These are phyloP conservation scores for Accipiter cooperii DNA, from an alignment of 2,113 vertebrate genomes.

Conservation along the genomic window DNA sequence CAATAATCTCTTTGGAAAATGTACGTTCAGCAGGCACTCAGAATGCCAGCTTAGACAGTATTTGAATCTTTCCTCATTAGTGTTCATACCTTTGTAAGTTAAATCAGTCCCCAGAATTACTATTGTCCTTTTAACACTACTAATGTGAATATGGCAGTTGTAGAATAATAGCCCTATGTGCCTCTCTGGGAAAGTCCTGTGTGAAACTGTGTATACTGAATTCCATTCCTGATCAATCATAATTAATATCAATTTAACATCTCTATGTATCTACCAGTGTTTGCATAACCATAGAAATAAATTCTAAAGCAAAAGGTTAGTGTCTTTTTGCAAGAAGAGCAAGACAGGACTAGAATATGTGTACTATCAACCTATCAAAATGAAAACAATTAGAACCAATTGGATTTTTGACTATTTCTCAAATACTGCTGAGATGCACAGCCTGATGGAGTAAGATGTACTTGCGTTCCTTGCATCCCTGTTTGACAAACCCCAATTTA, in stretches of 20 bases:
- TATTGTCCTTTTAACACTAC: neutral
- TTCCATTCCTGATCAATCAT: neutral
- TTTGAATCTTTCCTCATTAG: neutral
- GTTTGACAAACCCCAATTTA: neutral
- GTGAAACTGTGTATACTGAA: neutral
- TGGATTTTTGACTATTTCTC: neutral
- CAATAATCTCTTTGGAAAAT: neutral
- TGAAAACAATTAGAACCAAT: neutral
- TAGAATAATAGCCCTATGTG: neutral
- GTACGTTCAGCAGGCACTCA: neutral
- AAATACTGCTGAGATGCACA: neutral
- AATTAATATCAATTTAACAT: neutral
- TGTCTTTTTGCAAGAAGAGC: neutral
- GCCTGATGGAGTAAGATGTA: neutral
- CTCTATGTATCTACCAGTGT: neutral
- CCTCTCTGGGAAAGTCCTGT: neutral
- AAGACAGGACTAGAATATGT: neutral
- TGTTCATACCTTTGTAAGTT: neutral
- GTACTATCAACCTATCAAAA: neutral
- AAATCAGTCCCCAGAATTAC: neutral
- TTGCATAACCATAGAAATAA: neutral
- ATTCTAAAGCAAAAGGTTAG: neutral
- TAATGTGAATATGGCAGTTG: neutral
- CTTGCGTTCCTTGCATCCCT: rapidly evolving
- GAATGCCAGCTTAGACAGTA: neutral